Conservation (phyloP, 2,888 invertebrate species). For the Xylota sylvarum region DNA sequence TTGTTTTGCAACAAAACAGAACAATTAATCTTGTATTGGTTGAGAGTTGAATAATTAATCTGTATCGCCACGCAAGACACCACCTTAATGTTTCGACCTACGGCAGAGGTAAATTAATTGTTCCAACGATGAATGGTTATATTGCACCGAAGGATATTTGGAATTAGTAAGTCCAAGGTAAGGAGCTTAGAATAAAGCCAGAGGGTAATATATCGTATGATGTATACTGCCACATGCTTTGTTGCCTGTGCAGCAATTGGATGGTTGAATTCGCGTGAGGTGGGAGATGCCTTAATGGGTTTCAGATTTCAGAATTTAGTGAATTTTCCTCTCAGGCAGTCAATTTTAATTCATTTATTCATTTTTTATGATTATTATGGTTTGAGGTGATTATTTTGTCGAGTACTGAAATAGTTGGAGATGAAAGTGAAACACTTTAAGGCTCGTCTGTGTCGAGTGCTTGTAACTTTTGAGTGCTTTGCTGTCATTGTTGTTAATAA, state of each 20-base stretch:
- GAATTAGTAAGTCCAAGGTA: background rate
- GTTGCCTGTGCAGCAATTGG: background rate
- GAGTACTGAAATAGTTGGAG: too few species aligned
- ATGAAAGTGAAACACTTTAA: too few species aligned
- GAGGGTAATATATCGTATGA: background rate
- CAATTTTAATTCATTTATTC: too few species aligned
- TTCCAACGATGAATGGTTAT: background rate
- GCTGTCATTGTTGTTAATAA: too few species aligned
- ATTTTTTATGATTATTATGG: too few species aligned
- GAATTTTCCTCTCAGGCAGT: background rate
- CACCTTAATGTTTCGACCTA: background rate
- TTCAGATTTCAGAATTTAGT: background rate
- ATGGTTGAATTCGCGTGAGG: background rate
- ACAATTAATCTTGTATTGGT: slow-evolving; percentile 20
- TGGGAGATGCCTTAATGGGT: background rate
- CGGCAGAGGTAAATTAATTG: slow-evolving; percentile 1
- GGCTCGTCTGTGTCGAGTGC: too few species aligned
- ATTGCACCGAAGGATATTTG: background rate
- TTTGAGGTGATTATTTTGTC: too few species aligned
- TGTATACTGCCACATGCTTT: background rate
- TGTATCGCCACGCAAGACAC: background rate
- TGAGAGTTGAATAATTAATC: slow-evolving; percentile 5
- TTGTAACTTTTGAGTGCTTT: too few species aligned
- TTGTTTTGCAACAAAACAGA: background rate
- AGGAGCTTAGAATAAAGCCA: background rate